These are phyloP conservation scores for Hydractinia echinata DNA, from an alignment of 30 jellyfish, hydroid and myxozoan species.

Conservation along the genomic window DNA sequence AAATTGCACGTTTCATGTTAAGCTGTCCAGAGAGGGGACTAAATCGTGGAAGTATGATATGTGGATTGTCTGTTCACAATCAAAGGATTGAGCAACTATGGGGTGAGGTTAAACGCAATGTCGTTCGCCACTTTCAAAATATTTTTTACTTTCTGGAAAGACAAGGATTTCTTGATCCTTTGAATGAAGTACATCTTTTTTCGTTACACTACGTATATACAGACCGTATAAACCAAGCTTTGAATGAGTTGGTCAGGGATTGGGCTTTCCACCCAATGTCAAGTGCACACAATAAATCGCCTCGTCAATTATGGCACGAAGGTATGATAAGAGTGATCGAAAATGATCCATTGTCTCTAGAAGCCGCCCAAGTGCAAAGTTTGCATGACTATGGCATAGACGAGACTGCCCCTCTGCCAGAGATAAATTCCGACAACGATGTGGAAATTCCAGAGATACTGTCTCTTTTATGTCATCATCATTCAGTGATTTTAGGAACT, in stretches of 20 bases:
- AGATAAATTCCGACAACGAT: slow-evolving; percentile 13
- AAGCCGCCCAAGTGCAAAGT: neutral
- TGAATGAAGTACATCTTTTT: slow-evolving; percentile 9
- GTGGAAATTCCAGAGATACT: neutral
- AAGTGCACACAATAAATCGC: slow-evolving; percentile 8
- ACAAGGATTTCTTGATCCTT: neutral
- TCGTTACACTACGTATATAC: slow-evolving; percentile 1
- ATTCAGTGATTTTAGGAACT: neutral
- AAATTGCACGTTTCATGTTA: slow-evolving; percentile 1
- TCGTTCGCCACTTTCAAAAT: neutral
- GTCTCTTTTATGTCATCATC: neutral
- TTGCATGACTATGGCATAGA: slow-evolving; percentile 15
- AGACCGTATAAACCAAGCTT: slow-evolving; percentile 18
- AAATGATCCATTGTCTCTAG: neutral
- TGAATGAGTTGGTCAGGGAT: slow-evolving; percentile 11
- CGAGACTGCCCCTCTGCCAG: slow-evolving; percentile 21
- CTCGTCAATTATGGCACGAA: slow-evolving; percentile 20
- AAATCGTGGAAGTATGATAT: neutral
- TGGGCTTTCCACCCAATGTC: slow-evolving; percentile 31
- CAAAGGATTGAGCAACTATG: slow-evolving; percentile 35
- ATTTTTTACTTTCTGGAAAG: slow-evolving; percentile 2
- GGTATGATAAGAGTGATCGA: no score
- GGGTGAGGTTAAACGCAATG: neutral
- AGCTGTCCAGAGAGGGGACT: neutral
- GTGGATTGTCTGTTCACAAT: slow-evolving; percentile 27